Evolutionary conservation across 2,113 vertebrate genomes (phyloP), one percentile per base, ranked within the genome.

Genomic region (Colossoma macropomum): DNA sequence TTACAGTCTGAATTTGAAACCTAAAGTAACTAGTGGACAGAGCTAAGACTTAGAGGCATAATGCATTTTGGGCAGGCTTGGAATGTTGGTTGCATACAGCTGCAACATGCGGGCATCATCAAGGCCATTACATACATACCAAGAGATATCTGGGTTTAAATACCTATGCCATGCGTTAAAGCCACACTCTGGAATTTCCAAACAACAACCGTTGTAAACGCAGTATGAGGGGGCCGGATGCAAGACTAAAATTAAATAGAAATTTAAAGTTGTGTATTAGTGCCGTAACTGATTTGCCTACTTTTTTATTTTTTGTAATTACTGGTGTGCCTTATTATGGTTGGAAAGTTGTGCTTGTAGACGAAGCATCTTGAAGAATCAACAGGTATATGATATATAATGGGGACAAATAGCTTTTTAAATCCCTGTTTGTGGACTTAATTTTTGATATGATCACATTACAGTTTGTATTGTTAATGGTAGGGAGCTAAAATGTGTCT

Each of bases 101-200:
- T 63, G 52, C 28, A 62, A 80, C 79, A 73, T 63, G 56, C 70
- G 52, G 69, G 70, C 70, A 65, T 70, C 63, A 34, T 19, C 65
- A 70, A 79, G 28, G 32, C 12, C 30, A 70, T 74, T 63, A 25
- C 28, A 34, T 50, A 65, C 16, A 70, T 71, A 56, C 54, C 65
- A 70, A 25, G 12, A n/a, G 27, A 28, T 56, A 23, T 38, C 68
- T n/a, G 32, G 59, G 19, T 25, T 72, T 45, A 62, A 16, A 72
- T 63, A 59, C 34, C 59, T 45, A 38, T 17, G 52, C n/a, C 65
- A 79, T 70, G 66, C 77, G 69, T 79, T 79, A 79, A 70, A 56
- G 77, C 77, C 54, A 41, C 32, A 79, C 17, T 27, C 65, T 32
- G 50, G 50, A 48, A 72, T 72, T 28, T 48, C 25, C 45, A 13